Conservation (phyloP, 2,113 vertebrate species). For the Heliornis fulica region DNA sequence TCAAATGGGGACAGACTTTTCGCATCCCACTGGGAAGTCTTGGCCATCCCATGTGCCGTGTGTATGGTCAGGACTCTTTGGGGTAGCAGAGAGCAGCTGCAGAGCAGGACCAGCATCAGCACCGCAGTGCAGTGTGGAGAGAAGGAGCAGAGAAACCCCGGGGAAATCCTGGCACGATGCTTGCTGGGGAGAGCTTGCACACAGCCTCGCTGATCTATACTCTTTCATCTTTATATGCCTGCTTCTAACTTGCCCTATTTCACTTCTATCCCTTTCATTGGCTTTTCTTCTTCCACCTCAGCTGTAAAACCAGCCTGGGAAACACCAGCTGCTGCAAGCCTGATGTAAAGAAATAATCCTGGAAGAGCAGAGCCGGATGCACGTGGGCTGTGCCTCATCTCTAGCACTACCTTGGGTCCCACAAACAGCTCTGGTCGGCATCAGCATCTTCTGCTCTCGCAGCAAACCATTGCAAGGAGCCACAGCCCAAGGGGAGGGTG, state of each 20-base stretch:
- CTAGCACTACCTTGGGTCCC: not conserved
- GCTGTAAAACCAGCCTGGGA: constrained; percentile 4
- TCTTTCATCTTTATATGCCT: constrained; percentile 51
- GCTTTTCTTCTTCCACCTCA: constrained; percentile 36
- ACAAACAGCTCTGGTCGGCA: not conserved
- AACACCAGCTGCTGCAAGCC: constrained; percentile 1
- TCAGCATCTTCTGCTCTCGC: not conserved
- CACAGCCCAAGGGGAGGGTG: not conserved
- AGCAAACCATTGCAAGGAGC: not conserved
- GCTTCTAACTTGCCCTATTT: constrained; percentile 13
- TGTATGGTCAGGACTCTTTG: not conserved
- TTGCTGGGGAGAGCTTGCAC: not conserved
- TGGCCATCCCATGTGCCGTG: not conserved
- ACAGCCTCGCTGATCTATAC: not conserved
- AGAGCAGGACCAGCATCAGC: not conserved
- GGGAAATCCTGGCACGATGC: not conserved
- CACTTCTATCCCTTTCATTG: constrained; percentile 36
- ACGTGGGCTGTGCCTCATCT: not conserved
- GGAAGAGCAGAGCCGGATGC: not conserved
- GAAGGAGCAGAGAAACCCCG: not conserved
- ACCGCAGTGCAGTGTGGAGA: not conserved
- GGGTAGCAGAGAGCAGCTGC: not conserved
- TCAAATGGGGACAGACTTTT: not conserved
- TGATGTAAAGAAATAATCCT: constrained; percentile 17
- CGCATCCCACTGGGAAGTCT: not conserved